Percentiles rank a stretch among this genome's conserved stretches.
phyloP scores from a whole-genome alignment of 1,140 invertebrate genomes.

The Meteorus sp. region DNA sequence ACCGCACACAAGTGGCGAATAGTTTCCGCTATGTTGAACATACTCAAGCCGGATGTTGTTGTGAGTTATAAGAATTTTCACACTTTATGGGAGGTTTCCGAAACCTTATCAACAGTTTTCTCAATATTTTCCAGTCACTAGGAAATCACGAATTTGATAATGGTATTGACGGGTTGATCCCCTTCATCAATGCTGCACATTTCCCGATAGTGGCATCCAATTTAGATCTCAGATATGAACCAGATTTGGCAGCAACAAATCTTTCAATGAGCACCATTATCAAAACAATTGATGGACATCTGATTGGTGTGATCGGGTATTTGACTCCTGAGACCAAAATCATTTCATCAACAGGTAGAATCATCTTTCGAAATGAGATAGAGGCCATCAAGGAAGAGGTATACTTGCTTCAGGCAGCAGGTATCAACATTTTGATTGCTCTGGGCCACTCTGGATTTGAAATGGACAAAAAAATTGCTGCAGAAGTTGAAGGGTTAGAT shows the following conservation, averaged over 20 bases:
- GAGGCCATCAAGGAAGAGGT: slow-evolving; percentile 70
- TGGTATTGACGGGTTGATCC: slow-evolving; percentile 71
- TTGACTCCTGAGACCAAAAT: slow-evolving; percentile 79
- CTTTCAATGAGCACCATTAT: slow-evolving; percentile 70
- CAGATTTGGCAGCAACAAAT: slow-evolving; percentile 58
- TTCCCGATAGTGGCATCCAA: slow-evolving; percentile 81
- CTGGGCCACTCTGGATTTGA: slow-evolving; percentile 85
- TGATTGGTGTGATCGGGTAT: slow-evolving; percentile 87
- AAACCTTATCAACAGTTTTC: too few relatives aligned
- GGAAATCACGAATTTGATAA: slow-evolving; percentile 96
- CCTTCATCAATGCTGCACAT: slow-evolving; percentile 70
- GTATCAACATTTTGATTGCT: slow-evolving; percentile 85
- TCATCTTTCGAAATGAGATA: slow-evolving; percentile 78
- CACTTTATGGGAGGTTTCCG: too few relatives aligned
- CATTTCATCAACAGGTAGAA: slow-evolving; percentile 64
- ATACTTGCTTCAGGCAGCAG: slow-evolving; percentile 63
- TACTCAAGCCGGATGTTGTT: slow-evolving; percentile 62
- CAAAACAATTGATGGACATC: slow-evolving; percentile 62
- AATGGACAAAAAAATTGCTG: slow-evolving; percentile 77
- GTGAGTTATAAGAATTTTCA: too few relatives aligned
- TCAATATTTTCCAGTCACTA: slow-evolving; percentile 73
- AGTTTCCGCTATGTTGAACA: slow-evolving; percentile 13
- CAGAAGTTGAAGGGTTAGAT: slow-evolving; percentile 78
- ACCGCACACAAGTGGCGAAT: slow-evolving; percentile 64
- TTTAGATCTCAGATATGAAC: slow-evolving; percentile 70